Percentiles rank a stretch among this genome's conserved stretches.
Conservation (phyloP, 2,888 invertebrate genomes). For the Axea sp. region DNA sequence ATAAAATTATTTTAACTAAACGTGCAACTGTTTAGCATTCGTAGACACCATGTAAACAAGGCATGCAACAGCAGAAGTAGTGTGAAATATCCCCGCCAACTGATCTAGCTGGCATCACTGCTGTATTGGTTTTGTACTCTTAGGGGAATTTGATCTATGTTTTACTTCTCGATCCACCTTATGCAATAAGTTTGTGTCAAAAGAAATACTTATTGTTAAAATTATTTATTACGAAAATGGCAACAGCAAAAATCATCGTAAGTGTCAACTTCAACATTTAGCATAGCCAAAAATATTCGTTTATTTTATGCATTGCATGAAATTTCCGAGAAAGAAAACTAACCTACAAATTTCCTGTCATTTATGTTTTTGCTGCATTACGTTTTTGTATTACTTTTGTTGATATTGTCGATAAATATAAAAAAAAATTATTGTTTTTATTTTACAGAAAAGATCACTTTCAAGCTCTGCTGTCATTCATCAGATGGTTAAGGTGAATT, state of each 20-base stretch:
- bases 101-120: no score
- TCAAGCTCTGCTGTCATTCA: conserved; percentile 75
- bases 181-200: conserved; percentile 35
- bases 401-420: conserved; percentile 4
- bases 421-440: conserved; percentile 32
- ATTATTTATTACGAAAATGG: conserved; percentile 64
- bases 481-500: conserved; percentile 80
- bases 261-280: conserved; percentile 45
- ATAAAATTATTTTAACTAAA: no score
- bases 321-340: background rate
- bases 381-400: background rate
- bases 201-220: conserved; percentile 12
- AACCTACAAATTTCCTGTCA: conserved; percentile 20
- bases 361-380: conserved; percentile 1
- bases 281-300: background rate
- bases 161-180: no score
- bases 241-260: conserved; percentile 68
- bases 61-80: no score
- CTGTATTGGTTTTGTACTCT: no score
- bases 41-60: no score
- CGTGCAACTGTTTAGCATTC: no score
- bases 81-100: no score
- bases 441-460: conserved; percentile 78
- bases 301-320: background rate
- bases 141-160: no score